Percentiles rank a stretch among this genome's conserved stretches.
phyloP scores from a whole-genome alignment of 35 echinoderm and acorn worm genomes.

The Heliocidaris tuberculata region DNA sequence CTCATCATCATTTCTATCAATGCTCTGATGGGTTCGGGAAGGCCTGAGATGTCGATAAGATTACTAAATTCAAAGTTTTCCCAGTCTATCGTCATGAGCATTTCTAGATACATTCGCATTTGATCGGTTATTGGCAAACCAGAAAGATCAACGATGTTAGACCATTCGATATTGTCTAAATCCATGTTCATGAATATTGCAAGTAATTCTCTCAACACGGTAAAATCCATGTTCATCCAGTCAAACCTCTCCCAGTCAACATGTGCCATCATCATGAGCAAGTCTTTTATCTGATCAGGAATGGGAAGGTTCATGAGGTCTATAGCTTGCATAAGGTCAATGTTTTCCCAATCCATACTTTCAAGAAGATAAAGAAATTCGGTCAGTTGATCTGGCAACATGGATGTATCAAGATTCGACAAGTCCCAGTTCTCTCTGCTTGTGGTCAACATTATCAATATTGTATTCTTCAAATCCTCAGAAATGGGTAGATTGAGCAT shows the following conservation, averaged over 20 bases:
- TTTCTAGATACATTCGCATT: background rate
- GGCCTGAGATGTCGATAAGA: background rate
- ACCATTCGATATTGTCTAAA: background rate
- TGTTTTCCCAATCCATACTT: conserved; percentile 22
- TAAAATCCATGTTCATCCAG: conserved; percentile 21
- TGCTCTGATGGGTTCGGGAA: background rate
- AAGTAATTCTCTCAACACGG: background rate
- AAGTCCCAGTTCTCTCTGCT: background rate
- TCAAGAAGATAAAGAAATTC: background rate
- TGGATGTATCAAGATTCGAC: background rate
- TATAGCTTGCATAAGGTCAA: background rate
- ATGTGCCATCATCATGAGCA: background rate
- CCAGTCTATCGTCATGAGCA: background rate
- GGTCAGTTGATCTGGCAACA: background rate
- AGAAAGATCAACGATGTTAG: conserved; percentile 27
- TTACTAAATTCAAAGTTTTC: conserved; percentile 6
- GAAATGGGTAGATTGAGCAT: background rate
- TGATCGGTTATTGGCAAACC: background rate
- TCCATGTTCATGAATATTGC: background rate
- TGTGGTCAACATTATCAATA: background rate
- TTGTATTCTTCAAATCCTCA: background rate
- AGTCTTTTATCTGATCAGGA: background rate
- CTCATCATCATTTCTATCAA: background rate
- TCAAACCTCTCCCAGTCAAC: background rate
- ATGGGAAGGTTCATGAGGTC: conserved; percentile 4